These are phyloP conservation scores for Apantesis nais DNA, from an alignment of 2,888 invertebrate genomes.

Conservation along the genomic window DNA sequence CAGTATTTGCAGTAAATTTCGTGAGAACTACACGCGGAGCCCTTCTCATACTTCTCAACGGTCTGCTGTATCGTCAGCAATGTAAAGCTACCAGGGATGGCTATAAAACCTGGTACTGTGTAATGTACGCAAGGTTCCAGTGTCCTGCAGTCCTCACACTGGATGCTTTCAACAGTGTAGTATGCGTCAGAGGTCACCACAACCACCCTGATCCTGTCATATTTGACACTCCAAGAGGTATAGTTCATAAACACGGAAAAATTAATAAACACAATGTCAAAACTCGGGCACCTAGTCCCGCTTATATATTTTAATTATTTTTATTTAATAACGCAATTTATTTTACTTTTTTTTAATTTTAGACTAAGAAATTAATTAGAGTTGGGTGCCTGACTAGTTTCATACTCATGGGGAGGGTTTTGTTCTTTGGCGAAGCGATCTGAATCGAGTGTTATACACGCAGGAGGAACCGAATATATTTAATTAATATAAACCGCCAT, in stretches of 20 bases:
- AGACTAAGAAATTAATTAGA: background rate
- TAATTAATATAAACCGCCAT: background rate
- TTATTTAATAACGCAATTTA: background rate
- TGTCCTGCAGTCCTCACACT: slow-evolving; percentile 57
- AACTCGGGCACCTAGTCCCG: background rate
- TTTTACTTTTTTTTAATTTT: background rate
- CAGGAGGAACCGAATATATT: background rate
- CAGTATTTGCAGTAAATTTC: slow-evolving; percentile 55
- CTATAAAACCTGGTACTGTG: slow-evolving; percentile 59
- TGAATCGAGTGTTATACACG: background rate
- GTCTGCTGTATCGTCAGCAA: slow-evolving; percentile 54
- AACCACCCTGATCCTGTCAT: slow-evolving; percentile 55
- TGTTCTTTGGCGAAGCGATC: background rate
- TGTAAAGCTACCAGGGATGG: slow-evolving; percentile 57
- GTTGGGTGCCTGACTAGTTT: background rate
- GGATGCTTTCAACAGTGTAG: slow-evolving; percentile 53
- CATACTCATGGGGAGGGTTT: background rate
- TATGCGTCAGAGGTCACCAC: slow-evolving; percentile 55
- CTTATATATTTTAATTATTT: background rate
- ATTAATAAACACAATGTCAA: slow-evolving; percentile 1
- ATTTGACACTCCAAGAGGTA: slow-evolving; percentile 49
- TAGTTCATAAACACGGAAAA: slow-evolving; percentile 44
- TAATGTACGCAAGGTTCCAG: slow-evolving; percentile 53
- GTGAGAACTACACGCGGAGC: slow-evolving; percentile 56
- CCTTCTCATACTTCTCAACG: slow-evolving; percentile 51